A percentile compares a stretch with the other conserved stretches of the same genome.
Evolutionary conservation across 2,797 vertebrate species (phyloP).

Genomic region (Notolepis coatsorum): DNA sequence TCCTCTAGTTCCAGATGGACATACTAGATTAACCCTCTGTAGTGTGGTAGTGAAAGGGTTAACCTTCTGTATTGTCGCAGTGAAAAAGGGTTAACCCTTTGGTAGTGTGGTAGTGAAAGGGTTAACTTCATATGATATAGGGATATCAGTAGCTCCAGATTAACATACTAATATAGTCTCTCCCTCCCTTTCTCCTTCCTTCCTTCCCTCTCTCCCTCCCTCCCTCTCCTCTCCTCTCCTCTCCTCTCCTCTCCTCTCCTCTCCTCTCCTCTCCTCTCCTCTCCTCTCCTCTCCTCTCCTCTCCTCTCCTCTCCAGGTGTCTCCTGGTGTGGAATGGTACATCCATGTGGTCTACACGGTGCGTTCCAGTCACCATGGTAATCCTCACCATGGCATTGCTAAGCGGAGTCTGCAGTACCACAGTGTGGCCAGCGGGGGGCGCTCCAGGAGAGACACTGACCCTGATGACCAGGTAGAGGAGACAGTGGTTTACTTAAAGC

Average conservation of each 20-base stretch:
- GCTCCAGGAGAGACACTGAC: constrained; percentile 29
- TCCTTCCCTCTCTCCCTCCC: neutral
- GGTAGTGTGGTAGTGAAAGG: too few species aligned
- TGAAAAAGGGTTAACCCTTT: too few species aligned
- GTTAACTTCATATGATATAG: too few species aligned
- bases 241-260: neutral
- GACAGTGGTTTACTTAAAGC: too few species aligned
- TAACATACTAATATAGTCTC: too few species aligned
- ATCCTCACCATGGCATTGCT: constrained; percentile 53
- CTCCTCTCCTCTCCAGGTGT: constrained; percentile 50
- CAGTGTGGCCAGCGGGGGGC: neutral
- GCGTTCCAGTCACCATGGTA: constrained; percentile 40
- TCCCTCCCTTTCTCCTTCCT: neutral
- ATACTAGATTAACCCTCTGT: too few species aligned
- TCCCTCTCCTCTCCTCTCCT: neutral
- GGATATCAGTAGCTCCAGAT: too few species aligned
- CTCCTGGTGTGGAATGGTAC: constrained; percentile 65
- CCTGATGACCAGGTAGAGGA: constrained; percentile 11
- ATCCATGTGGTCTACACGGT: constrained; percentile 66
- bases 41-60: too few species aligned
- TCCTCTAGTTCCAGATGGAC: neutral
- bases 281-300: neutral
- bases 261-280: neutral
- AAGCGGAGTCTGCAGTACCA: constrained; percentile 67
- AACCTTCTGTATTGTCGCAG: too few species aligned